These are phyloP conservation scores for Pangasius macronema DNA, from an alignment of 2,797 vertebrate species.

Conservation along the genomic window DNA sequence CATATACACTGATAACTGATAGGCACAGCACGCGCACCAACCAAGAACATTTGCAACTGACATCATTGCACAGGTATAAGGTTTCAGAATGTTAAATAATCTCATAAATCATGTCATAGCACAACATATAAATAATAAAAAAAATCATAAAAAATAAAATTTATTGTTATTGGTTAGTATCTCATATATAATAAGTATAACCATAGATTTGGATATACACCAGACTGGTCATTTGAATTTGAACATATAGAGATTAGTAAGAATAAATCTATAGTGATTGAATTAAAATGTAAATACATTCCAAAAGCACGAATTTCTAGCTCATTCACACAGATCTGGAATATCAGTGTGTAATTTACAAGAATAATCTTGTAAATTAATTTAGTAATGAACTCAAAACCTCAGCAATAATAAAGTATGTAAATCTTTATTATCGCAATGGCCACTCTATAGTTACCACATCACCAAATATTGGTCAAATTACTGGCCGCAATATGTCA, in stretches of 20 bases:
- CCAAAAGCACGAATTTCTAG: background rate
- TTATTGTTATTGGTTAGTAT: background rate
- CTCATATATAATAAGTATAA: background rate
- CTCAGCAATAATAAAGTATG: constrained; percentile 51
- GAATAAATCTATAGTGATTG: background rate
- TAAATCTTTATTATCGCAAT: constrained; percentile 49
- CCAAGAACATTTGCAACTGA: constrained; percentile 19
- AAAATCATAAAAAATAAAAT: background rate
- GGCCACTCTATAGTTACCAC: constrained; percentile 36
- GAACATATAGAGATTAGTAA: background rate
- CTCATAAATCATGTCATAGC: constrained; percentile 39
- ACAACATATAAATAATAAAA: background rate
- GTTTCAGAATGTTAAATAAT: constrained; percentile 47
- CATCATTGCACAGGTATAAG: constrained; percentile 16
- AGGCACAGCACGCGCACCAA: background rate
- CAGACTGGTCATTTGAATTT: background rate
- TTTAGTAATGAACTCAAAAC: background rate
- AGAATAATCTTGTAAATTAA: constrained; percentile 8
- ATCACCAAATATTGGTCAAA: constrained; percentile 20
- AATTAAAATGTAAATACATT: background rate
- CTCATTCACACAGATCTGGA: constrained; percentile 4
- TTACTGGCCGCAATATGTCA: constrained; percentile 4
- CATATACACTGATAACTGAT: constrained; percentile 9
- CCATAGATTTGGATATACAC: background rate
- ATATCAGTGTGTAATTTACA: constrained; percentile 4